Percentiles rank a stretch among this genome's conserved stretches.
These are phyloP conservation scores for Crypturellus undulatus DNA, from an alignment of 2,113 vertebrate genomes.

Conservation along the genomic window DNA sequence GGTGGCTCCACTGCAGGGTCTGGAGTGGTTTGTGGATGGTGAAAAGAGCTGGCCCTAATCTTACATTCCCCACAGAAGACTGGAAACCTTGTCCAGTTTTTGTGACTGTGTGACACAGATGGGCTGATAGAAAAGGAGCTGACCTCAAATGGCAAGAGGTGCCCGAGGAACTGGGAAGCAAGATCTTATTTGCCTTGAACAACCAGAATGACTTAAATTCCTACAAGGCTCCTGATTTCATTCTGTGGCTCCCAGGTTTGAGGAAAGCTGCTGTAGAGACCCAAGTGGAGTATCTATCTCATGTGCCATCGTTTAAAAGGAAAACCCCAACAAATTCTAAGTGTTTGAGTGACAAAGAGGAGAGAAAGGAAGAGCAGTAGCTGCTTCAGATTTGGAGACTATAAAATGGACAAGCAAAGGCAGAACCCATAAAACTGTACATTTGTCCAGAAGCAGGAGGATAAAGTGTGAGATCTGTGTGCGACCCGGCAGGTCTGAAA, in stretches of 20 bases:
- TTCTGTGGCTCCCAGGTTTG: neutral
- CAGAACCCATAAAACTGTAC: neutral
- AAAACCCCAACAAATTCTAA: neutral
- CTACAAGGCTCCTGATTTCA: neutral
- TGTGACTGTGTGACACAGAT: neutral
- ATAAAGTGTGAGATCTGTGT: rapidly evolving
- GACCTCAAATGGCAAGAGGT: neutral
- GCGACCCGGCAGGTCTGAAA: neutral
- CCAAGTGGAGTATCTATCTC: neutral
- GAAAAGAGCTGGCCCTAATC: neutral
- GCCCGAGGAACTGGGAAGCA: neutral
- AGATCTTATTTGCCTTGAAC: neutral
- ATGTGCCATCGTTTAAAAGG: neutral
- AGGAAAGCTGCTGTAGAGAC: neutral
- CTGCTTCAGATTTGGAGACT: neutral
- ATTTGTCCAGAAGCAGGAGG: neutral
- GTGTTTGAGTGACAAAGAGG: neutral
- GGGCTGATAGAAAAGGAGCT: neutral
- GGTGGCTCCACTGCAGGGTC: neutral
- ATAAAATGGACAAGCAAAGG: neutral
- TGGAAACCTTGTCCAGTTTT: neutral
- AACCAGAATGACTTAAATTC: neutral
- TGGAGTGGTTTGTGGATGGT: neutral
- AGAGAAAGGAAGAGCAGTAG: neutral
- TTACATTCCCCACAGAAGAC: neutral